Base-by-base conservation (phyloP, 2,888 invertebrate genomes). In the Labia minor region DNA sequence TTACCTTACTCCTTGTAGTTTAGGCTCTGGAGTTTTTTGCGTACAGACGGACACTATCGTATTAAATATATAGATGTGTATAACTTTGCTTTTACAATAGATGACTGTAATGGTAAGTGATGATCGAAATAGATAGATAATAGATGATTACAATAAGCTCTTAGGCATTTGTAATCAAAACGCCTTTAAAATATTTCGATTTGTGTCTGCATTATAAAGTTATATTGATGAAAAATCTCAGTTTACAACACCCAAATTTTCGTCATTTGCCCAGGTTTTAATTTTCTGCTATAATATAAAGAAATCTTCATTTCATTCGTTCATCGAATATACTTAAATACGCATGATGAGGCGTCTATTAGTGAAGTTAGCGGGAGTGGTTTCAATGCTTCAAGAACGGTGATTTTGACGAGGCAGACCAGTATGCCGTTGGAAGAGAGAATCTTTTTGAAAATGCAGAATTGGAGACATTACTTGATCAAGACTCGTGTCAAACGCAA, bases 351-450 rank as follows among this genome's bases (percentile, higher is more conserved):
- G 68, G 64, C 64, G 19, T 63, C 68, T 68, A 49, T 68, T 68
- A 69, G 69, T 66, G n/a, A n/a, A n/a, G n/a, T n/a, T n/a, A n/a
- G n/a, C n/a, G n/a, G n/a, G n/a, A n/a, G 64, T 66, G 68, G 63
- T 63, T 63, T 63, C 62, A 69, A 68, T 64, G 66, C 66, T 20
- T 69, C 66, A 68, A 66, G 64, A 69, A 66, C 61, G 66, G 66
- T 68, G 69, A 69, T 69, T 69, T 69, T 69, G 20, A 69, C 62
- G 64, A 68, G 33, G 68, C 68, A 66, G 62, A 69, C 65, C 61
- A 20, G 21, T 62, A 66, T 64, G 21, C 64, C 63, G 65, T 65
- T 67, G 67, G 67, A 68, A 65, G 65, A 68, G 37, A 68, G 37
- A 26, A 16, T n/a, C n/a, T n/a, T n/a, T n/a, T n/a, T n/a, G n/a